Conservation (phyloP, 2,113 vertebrate genomes). For the Percina caprodes region DNA sequence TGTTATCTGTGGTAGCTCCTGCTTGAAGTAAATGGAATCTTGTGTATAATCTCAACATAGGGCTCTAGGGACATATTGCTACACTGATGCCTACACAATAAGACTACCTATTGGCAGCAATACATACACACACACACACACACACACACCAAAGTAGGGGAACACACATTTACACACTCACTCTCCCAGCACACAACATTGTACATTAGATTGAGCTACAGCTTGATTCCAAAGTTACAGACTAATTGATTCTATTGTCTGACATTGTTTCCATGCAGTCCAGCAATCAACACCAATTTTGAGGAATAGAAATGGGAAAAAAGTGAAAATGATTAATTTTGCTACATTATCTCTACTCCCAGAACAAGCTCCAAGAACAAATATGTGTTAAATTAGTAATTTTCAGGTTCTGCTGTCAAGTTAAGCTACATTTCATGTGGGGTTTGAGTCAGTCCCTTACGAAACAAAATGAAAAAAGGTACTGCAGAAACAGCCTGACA, state of each 20-base stretch:
- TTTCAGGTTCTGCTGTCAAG: conserved; percentile 24
- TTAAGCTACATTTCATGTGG: conserved; percentile 28
- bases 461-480: conserved; percentile 19
- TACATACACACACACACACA: conserved; percentile 40
- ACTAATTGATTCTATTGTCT: conserved; percentile 1
- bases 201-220: conserved; percentile 13
- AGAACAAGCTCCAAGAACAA: background rate
- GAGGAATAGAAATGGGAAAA: conserved; percentile 3
- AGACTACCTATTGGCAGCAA: conserved; percentile 63
- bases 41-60: conserved; percentile 64
- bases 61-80: conserved; percentile 62
- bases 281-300: conserved; percentile 3
- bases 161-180: conserved; percentile 33
- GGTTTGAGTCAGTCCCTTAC: background rate
- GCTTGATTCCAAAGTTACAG: conserved; percentile 10
- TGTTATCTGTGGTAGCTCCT: conserved; percentile 46
- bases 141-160: conserved; percentile 32
- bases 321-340: conserved; percentile 13
- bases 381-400: conserved; percentile 20
- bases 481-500: conserved; percentile 4
- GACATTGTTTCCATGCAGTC: conserved; percentile 2
- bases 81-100: conserved; percentile 72
- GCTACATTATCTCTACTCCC: background rate
- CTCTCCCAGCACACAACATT: conserved; percentile 17
- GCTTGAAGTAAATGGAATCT: conserved; percentile 70